phyloP scores from a whole-genome alignment of 2,113 vertebrate genomes.

The Hippocampus guttulatus region DNA sequence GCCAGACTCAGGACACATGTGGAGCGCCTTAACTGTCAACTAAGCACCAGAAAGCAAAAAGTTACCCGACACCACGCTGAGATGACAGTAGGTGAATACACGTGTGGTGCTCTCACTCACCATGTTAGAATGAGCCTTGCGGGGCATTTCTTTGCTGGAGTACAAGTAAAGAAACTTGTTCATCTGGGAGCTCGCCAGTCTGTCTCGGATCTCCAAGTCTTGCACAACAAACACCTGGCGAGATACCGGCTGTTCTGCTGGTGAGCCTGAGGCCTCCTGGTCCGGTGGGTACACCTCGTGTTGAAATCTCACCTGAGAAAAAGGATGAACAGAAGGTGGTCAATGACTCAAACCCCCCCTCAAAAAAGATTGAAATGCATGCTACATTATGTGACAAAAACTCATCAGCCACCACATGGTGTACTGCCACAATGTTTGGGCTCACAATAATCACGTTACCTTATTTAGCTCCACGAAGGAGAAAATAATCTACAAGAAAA shows the following conservation, averaged over 20 bases:
- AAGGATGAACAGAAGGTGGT: slow-evolving; percentile 4
- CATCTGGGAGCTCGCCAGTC: slow-evolving; percentile 94
- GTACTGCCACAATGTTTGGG: not conserved
- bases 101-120: slow-evolving; percentile 52
- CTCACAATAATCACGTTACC: not conserved
- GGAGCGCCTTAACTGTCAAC: slow-evolving; percentile 90
- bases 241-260: slow-evolving; percentile 83
- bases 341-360: not conserved
- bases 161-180: slow-evolving; percentile 98
- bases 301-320: slow-evolving; percentile 87
- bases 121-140: slow-evolving; percentile 95
- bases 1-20: slow-evolving; percentile 88
- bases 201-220: slow-evolving; percentile 93
- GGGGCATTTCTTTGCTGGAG: slow-evolving; percentile 92
- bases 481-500: not conserved
- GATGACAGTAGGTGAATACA: not conserved
- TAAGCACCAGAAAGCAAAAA: slow-evolving; percentile 48
- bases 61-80: not conserved
- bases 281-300: slow-evolving; percentile 88
- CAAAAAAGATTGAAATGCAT: not conserved
- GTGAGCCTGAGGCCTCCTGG: slow-evolving; percentile 53
- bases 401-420: not conserved
- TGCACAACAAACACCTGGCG: slow-evolving; percentile 92
- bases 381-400: not conserved
- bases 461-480: not conserved